Evolutionary conservation across 2,797 vertebrate species (phyloP), one percentile per base, ranked within the genome.

Genomic region (Poeciliopsis presidionis): DNA sequence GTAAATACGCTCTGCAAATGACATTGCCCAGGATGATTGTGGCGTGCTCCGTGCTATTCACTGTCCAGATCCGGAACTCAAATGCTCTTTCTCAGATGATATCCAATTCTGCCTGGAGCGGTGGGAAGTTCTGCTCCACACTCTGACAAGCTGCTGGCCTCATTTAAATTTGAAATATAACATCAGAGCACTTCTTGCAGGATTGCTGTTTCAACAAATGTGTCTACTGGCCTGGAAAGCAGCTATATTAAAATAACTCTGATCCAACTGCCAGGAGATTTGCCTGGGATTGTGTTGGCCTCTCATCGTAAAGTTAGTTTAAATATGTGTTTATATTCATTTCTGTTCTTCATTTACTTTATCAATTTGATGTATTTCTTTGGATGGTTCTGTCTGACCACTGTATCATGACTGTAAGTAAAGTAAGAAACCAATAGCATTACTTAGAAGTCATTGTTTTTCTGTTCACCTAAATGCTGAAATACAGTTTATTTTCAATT

Each of bases 161-260:
- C 67, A 82, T 73, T 79, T 72, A 16, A 77, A 30, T 59, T 78
- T 83, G 79, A 76, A 89, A 84, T 84, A 80, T 78, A 83, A 53
- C 77, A 76, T 65, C 75, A 41, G 70, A 70, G 45, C 72, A 74
- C 81, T 74, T 84, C 79, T 77, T 81, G 63, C 78, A 59, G 43
- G 74, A 69, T 71, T 65, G 20, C 2, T 65, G 78, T 79, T 83
- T 76, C 74, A 71, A 84, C 63, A 76, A 73, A 81, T 76, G 30
- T 65, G 67, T 84, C 82, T 57, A 71, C 47, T 16, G 1, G 72
- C 51, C 72, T 80, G 46, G 45, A 82, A 85, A 79, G 73, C 36
- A 55, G 22, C 63, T 25, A 67, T 36, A 67, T 67, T 67, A 67
- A 67, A 39, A 67, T 39, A 41, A 41, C 63, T 67, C 36, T 12